Percentiles rank a stretch among this genome's conserved stretches.
Conservation (phyloP, 1,140 invertebrate genomes). For the Sitophilus oryzae region DNA sequence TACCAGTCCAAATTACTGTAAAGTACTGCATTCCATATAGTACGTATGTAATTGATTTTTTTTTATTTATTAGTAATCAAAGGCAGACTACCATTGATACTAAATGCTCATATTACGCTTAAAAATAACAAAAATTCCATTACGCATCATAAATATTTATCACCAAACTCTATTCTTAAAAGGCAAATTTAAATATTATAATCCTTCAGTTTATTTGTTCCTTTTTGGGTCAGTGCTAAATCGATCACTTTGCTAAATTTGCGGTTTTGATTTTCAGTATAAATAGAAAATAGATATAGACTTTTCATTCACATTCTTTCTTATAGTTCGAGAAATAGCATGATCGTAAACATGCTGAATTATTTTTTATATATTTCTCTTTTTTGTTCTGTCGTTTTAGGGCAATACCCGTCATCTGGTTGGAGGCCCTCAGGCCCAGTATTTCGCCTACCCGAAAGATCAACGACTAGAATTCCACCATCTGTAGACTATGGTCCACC, state of each 20-base stretch:
- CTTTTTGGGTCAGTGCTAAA: neutral
- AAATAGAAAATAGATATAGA: too few species aligned
- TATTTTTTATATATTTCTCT: too few species aligned
- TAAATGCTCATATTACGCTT: too few species aligned
- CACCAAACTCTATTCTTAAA: conserved; percentile 4
- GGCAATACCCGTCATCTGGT: neutral
- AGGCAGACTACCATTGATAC: too few species aligned
- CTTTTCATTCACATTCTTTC: too few species aligned
- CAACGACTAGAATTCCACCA: neutral
- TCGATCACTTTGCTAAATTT: neutral
- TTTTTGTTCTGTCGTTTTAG: neutral
- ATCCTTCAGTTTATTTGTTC: neutral
- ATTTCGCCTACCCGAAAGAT: neutral
- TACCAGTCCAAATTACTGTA: too few species aligned
- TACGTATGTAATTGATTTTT: too few species aligned
- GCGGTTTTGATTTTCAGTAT: neutral
- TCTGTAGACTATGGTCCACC: neutral
- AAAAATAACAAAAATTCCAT: too few species aligned
- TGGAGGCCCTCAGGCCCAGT: neutral
- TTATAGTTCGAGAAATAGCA: too few species aligned
- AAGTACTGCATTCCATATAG: too few species aligned
- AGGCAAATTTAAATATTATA: neutral
- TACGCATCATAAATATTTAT: conserved; percentile 8
- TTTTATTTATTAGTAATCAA: too few species aligned
- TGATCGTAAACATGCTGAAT: too few species aligned